Evolutionary conservation across 2,113 vertebrate genomes (phyloP), one percentile per base, ranked within the genome.

Genomic region (Engraulis encrasicolus): DNA sequence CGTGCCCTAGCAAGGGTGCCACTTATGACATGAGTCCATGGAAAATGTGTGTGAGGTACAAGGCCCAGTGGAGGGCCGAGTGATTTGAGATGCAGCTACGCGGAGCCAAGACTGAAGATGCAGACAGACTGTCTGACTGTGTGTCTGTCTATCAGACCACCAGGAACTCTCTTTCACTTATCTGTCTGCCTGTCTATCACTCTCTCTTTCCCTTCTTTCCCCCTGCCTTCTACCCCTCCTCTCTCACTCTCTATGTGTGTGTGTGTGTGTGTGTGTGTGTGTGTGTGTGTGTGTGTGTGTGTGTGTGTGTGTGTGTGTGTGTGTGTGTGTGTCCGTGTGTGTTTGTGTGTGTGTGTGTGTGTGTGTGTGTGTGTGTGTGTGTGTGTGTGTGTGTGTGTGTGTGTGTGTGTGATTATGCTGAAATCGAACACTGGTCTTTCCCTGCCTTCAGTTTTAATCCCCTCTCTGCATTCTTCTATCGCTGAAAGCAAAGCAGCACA

Each of bases 121-220:
- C 81, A 86, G 85, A 86, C 85, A 86, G 78, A 40, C 58, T 86
- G 85, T 83, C 85, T 61, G 54, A 9, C 54, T 61, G 54, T 20
- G 15, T 19, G 54, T 58, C 52, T 37, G 78, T 40, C 15, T 38
- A 34, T 78, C 37, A 37, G 77, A 37, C 77, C 37, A 40, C 77
- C 34, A 37, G 78, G 37, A 61, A 27, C 54, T 61, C 54, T 9
- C 54, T 61, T 61, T 61, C 54, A 61, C 54, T 61, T 23, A 9
- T 49, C 20, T 79, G 4, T 61, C 49, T 17, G n/a, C 5, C 54
- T 61, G 19, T n/a, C 54, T 61, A 23, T 19, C 54, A 23, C 50
- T 19, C 17, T 54, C 50, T 54, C 50, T 50, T 17, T 50, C 49
- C 18, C n/a, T n/a, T n/a, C n/a, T n/a, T n/a, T n/a, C n/a, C n/a